Evolutionary conservation across 1,140 invertebrate species (phyloP), one percentile per base, ranked within the genome.

Genomic region (Idris sp.): DNA sequence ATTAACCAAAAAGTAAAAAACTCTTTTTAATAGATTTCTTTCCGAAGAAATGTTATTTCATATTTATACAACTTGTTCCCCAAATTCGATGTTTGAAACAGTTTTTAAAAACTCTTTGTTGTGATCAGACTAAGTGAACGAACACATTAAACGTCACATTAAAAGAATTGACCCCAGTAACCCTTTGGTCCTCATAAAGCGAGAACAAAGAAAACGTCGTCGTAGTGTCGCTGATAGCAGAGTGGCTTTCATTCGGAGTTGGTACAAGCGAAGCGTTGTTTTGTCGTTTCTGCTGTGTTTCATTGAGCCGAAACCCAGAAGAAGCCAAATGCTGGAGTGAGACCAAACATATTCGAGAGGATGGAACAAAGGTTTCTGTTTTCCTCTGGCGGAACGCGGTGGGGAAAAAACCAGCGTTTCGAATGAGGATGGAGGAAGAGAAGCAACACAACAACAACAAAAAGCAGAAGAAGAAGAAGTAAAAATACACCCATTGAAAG

Each of bases 181-280:
- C 79, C 73, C 78, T 69, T 80, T 74, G 72, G 62, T 62, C 48
- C 64, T 59, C 44, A 51, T 74, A 44, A 46, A 28, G 74, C 36
- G 22, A 58, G 68, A 77, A 81, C 77, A 81, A 83, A 81, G 76
- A 69, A 76, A 79, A 62, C 54, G 41, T 67, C 54, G 41, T 67
- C 49, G 35, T 30, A 62, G 67, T 68, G 26, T 36, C 65, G 59
- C 49, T 71, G 79, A 82, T 81, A 81, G 49, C 46, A 3, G 68
- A 80, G 74, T 67, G 61, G 61, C 49, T 81, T 80, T 80, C 67
- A 76, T 56, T 62, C 19, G 33, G 14, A 40, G 33, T 51, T 11
- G 14, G 26, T 14, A 64, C 36, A 64, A 59, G n/a, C 43, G 44
- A 31, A 13, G 46, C 51, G 40, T 69, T 71, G 65, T 71, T 71